Evolutionary conservation across 2,797 vertebrate genomes (phyloP).

Genomic region (Periparus ater): DNA sequence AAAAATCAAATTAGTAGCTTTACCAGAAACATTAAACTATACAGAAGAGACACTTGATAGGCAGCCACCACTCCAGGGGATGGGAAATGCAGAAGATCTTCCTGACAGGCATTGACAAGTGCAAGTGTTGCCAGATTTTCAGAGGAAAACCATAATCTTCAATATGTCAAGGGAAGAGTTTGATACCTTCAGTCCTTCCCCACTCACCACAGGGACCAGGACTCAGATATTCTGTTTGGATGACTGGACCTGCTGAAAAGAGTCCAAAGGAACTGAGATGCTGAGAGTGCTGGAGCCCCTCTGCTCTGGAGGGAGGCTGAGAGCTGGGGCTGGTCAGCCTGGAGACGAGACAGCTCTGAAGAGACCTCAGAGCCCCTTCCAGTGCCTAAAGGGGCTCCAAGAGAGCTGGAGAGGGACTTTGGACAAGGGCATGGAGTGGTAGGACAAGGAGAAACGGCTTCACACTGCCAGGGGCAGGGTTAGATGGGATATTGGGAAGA

Average conservation of each 20-base stretch:
- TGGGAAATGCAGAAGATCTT: neutral
- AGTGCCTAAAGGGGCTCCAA: neutral
- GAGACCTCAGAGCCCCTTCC: neutral
- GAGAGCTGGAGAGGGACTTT: neutral
- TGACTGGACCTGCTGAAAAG: neutral
- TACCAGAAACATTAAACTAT: constrained; percentile 15
- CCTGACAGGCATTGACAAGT: constrained; percentile 31
- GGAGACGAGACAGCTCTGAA: neutral
- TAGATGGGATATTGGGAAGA: neutral
- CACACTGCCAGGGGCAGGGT: neutral
- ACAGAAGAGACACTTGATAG: constrained; percentile 41
- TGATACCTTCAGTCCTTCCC: neutral
- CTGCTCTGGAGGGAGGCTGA: neutral
- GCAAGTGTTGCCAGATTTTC: constrained; percentile 5
- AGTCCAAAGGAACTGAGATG: neutral
- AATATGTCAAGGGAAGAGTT: neutral
- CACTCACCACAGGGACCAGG: rapidly evolving
- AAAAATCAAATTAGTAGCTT: constrained; percentile 21
- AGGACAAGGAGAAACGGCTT: neutral
- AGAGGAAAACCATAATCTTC: neutral
- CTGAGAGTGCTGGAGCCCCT: neutral
- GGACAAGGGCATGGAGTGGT: neutral
- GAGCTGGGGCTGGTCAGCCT: neutral
- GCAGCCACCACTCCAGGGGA: constrained; percentile 52
- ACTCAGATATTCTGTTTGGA: neutral